phyloP scores from a whole-genome alignment of 2,888 invertebrate genomes.

The Synanthedon myopaeformis region DNA sequence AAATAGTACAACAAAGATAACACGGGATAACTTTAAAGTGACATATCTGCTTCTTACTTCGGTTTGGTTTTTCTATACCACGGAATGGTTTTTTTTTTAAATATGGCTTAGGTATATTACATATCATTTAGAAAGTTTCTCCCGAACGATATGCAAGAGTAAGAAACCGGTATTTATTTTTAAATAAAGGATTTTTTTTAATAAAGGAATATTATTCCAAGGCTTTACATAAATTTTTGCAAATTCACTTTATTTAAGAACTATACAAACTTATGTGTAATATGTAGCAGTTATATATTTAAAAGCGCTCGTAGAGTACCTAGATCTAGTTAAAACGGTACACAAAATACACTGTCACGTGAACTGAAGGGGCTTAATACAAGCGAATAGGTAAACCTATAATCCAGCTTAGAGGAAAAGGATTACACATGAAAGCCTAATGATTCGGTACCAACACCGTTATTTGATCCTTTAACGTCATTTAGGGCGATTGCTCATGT shows the following conservation, averaged over 20 bases:
- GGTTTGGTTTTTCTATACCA: no score
- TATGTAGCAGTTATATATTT: no score
- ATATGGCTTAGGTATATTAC: background rate
- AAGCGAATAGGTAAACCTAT: conserved; percentile 46
- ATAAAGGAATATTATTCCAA: no score
- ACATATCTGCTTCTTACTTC: background rate
- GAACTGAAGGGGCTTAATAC: conserved; percentile 42
- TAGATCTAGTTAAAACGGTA: conserved; percentile 13
- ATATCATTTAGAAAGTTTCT: background rate
- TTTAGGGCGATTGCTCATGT: conserved; percentile 6
- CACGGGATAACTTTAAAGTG: background rate
- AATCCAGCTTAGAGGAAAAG: conserved; percentile 55
- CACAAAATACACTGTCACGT: conserved; percentile 38
- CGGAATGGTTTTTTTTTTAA: no score
- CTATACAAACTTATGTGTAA: no score
- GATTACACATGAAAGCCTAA: conserved; percentile 56
- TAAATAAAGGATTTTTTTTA: no score
- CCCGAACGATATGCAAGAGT: no score
- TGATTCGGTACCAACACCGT: conserved; percentile 37
- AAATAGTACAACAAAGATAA: background rate
- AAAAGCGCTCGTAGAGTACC: no score
- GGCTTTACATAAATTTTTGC: no score
- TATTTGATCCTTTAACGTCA: conserved; percentile 44
- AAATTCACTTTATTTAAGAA: no score
- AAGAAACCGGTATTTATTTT: no score